Conservation (phyloP, 2,797 vertebrate genomes). For the Florisuga fusca region DNA sequence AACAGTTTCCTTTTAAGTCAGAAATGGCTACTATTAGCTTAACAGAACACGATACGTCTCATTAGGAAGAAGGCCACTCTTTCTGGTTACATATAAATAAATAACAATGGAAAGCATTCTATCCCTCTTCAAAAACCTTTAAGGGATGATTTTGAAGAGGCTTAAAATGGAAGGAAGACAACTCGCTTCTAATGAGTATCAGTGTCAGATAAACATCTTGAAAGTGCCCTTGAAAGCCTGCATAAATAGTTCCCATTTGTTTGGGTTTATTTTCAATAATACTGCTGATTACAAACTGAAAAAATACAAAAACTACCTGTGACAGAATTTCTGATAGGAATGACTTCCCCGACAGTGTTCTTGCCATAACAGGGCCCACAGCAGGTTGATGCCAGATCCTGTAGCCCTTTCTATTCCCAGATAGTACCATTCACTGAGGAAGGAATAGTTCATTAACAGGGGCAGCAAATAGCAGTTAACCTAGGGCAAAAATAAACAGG, state of each 20-base stretch:
- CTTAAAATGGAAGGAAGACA: not conserved
- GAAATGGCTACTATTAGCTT: not conserved
- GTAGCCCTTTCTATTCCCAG: not conserved
- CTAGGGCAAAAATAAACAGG: not conserved
- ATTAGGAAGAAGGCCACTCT: slow-evolving; percentile 8
- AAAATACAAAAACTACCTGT: not conserved
- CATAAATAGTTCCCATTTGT: not conserved
- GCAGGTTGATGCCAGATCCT: not conserved
- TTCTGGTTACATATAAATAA: slow-evolving; percentile 34
- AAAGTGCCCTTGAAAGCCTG: slow-evolving; percentile 26
- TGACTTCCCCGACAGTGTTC: accelerated
- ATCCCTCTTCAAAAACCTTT: not conserved
- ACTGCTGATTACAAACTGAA: not conserved
- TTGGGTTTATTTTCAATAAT: not conserved
- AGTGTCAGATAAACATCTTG: not conserved
- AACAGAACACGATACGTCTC: slow-evolving; percentile 15
- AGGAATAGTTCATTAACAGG: not conserved
- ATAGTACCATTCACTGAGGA: not conserved
- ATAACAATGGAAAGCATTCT: not conserved
- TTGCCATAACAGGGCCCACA: not conserved
- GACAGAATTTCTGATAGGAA: not conserved
- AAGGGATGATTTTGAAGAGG: slow-evolving; percentile 7
- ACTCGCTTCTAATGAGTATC: not conserved
- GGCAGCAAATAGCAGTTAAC: not conserved
- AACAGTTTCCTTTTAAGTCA: slow-evolving; percentile 18